Base-by-base conservation (phyloP, 2,113 vertebrate genomes). In the Cebus imitator region DNA sequence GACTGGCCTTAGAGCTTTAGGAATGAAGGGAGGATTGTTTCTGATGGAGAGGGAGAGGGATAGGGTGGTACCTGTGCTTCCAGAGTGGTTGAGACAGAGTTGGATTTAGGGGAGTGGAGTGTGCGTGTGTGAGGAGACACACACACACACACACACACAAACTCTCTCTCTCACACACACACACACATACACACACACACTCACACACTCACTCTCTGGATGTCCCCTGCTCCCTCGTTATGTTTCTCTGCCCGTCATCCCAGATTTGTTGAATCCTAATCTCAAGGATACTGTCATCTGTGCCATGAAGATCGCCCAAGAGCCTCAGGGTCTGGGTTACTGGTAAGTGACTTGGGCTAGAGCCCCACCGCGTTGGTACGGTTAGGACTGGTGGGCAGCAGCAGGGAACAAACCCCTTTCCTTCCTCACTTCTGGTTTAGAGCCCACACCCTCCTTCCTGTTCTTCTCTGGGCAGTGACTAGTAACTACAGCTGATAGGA, bases 281-380 rank as follows among this genome's bases (percentile, higher is more conserved):
- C 96, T 98, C 57, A 97, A 95, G 10, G 96, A 97, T 23, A 81
- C 93, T 35, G 70, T 98, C 61, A 43, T 97, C 50, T 98, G 98
- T 80, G 97, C 95, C 93, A 98, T 98, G 98, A 96, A 96, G 90
- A 98, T 98, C 76, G 52, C 3, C 27, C 97, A 97, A 81, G 43
- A 96, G 80, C 91, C 97, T 43, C 57, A 58, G 52, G 98, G 98
- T 8, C 73, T 98, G 81, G 92, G 87, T 16, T 85, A 27, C 21
- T 98, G 98, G 98, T 98, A 88, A 97, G 97, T 94, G 13, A 37
- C 27, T 17, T 37, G 57, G 58, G 52, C 16, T 79, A 40, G 25
- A 78, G 6, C 20, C 40, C 30, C 18, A 2, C 21, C 6, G 1
- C 11, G 30, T 45, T 17, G 25, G 37, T 30, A 14, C 72, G 55